Conservation (phyloP, 2,888 invertebrate genomes). For the Cybosia mesomella region DNA sequence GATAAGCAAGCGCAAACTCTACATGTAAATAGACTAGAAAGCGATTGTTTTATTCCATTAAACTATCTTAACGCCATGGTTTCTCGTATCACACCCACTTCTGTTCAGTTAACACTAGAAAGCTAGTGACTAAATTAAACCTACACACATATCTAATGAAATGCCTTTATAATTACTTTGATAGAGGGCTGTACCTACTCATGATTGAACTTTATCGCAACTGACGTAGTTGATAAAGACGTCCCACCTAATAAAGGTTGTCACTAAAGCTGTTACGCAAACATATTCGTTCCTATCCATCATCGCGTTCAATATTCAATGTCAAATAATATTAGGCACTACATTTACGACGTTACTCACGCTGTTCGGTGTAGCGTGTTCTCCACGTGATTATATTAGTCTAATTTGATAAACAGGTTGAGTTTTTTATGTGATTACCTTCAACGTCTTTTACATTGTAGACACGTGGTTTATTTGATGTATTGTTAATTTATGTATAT, state of each 20-base stretch:
- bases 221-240: slow-evolving; percentile 30
- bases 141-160: background rate
- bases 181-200: background rate
- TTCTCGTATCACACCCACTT: background rate
- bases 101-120: background rate
- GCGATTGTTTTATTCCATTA: no score
- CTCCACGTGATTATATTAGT: background rate
- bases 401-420: slow-evolving; percentile 9
- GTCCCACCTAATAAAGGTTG: slow-evolving; percentile 29
- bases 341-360: background rate
- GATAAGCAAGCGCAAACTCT: no score
- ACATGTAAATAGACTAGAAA: no score
- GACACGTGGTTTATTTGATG: no score
- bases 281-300: slow-evolving; percentile 18
- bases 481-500: no score
- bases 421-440: background rate
- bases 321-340: slow-evolving; percentile 16
- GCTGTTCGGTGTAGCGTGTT: background rate
- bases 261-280: slow-evolving; percentile 34
- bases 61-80: no score
- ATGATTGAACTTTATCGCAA: slow-evolving; percentile 20
- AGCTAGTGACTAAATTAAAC: background rate
- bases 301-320: slow-evolving; percentile 31
- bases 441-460: background rate
- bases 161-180: background rate